Percentiles rank a stretch among this genome's conserved stretches.
Evolutionary conservation across 2,888 invertebrate genomes (phyloP).

Genomic region (Pristionchus exspectatus): DNA sequence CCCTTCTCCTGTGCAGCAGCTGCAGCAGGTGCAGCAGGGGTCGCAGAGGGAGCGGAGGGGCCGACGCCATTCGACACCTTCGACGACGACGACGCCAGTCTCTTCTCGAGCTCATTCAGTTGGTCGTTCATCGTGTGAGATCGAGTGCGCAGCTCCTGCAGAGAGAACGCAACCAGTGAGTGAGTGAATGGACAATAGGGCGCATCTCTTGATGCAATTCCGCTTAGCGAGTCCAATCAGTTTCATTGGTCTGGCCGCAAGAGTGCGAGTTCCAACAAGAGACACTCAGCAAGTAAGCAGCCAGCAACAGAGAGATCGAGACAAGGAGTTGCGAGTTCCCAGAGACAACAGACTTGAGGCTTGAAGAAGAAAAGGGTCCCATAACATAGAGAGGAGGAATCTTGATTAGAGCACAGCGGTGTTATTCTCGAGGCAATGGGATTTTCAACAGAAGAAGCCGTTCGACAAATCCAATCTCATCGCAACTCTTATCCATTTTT

Average conservation of each 20-base stretch:
- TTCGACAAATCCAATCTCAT: too few species aligned
- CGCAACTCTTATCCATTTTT: neutral
- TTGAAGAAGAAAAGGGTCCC: neutral
- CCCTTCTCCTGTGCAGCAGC: slow-evolving; percentile 7
- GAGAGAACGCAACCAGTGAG: neutral
- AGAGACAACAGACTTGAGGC: neutral
- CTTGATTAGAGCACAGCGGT: neutral
- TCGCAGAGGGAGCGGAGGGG: neutral
- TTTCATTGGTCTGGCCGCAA: too few species aligned
- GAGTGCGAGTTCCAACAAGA: too few species aligned
- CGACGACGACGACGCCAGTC: slow-evolving; percentile 56
- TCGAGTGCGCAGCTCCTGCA: slow-evolving; percentile 51
- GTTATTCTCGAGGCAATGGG: neutral
- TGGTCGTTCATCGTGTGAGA: slow-evolving; percentile 73
- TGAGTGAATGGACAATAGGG: too few species aligned
- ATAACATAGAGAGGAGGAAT: neutral
- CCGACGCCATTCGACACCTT: neutral
- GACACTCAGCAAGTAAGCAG: too few species aligned
- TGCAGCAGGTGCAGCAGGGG: slow-evolving; percentile 48
- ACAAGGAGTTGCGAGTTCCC: neutral
- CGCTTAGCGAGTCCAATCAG: too few species aligned
- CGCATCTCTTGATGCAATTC: too few species aligned
- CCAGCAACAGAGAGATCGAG: neutral
- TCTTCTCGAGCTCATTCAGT: slow-evolving; percentile 74
- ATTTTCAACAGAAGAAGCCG: neutral